Base-by-base conservation (phyloP, 1,140 invertebrate genomes). In the Drosophila lacertosa region DNA sequence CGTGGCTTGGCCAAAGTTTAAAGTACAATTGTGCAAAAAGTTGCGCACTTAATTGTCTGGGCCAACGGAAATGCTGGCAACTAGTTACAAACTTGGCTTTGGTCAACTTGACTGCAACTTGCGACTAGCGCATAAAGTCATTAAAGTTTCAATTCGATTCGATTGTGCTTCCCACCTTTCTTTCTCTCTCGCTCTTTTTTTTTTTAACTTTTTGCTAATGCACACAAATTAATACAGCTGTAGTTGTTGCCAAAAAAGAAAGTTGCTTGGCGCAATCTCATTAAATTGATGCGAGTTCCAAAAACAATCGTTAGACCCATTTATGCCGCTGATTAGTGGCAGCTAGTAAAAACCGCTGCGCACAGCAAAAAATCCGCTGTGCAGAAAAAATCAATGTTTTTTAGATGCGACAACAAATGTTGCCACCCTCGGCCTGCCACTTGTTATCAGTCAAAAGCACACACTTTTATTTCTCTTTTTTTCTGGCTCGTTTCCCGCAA, bases 91-190 rank as follows among this genome's bases (percentile, higher is more conserved):
- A 65, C 51, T 65, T 62, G 59, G 47, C 47, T 62, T 35, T 62
- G 62, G 71, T 78, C 70, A 69, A 80, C 53, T 24, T 54, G 35
- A 24, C 63, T 62, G 77, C 45, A 48, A 82, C 48, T 82, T 73
- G 68, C 68, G 58, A 71, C 68, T 86, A 69, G 67, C 81, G 80
- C 80, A 84, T 86, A 70, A 83, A 83, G 80, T 83, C 80, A 83
- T 83, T 83, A 83, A 86, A 84, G 80, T 83, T 83, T 67, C 67
- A 77, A 82, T 84, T 71, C 75, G 75, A 82, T 84, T 71, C 75
- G 75, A 83, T 84, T 84, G 20, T 48, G 35, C 37, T 32, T n/a
- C 55, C 48, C 51, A 50, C n/a, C n/a, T n/a, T n/a, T 45, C 45
- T 59, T 45, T 44, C 44, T 22, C 20, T 26, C 33, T 35, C 35